Conservation (phyloP, 2,888 invertebrate species). For the Pammene aurita region DNA sequence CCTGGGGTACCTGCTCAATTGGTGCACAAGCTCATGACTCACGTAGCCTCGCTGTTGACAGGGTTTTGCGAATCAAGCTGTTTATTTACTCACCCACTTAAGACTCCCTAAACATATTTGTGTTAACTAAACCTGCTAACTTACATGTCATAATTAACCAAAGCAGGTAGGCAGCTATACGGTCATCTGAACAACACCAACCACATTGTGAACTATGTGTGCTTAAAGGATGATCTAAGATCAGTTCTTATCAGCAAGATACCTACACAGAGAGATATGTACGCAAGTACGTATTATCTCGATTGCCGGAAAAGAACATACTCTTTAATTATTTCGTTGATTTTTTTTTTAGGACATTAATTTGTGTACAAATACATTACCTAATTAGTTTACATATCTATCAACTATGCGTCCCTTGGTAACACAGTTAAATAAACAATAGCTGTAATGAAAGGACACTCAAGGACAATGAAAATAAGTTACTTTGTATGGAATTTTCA, state of each 20-base stretch:
- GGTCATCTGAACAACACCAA: constrained; percentile 1
- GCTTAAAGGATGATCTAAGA: constrained; percentile 58
- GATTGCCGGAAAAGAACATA: constrained; percentile 69
- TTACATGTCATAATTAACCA: constrained; percentile 22
- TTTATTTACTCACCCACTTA: constrained; percentile 54
- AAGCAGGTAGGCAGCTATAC: neutral
- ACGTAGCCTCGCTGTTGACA: constrained; percentile 31
- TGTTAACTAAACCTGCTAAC: constrained; percentile 23
- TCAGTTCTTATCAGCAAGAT: constrained; percentile 72
- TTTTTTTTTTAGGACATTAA: neutral
- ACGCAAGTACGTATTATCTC: constrained; percentile 56
- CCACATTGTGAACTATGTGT: constrained; percentile 1
- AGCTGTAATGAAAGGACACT: too few species aligned
- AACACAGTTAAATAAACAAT: neutral
- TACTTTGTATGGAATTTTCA: too few species aligned
- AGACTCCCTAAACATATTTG: constrained; percentile 22
- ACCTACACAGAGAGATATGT: constrained; percentile 42
- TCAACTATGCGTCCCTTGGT: neutral
- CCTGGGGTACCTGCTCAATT: neutral
- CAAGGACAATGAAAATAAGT: too few species aligned
- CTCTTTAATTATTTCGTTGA: too few species aligned
- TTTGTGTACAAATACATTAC: too few species aligned
- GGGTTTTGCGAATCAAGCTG: constrained; percentile 38
- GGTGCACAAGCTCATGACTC: constrained; percentile 29
- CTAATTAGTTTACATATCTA: neutral